A percentile compares a stretch with the other conserved stretches of the same genome.
These are phyloP conservation scores for Amphipyra tragopoginis DNA, from an alignment of 2,888 invertebrate genomes.

Conservation along the genomic window DNA sequence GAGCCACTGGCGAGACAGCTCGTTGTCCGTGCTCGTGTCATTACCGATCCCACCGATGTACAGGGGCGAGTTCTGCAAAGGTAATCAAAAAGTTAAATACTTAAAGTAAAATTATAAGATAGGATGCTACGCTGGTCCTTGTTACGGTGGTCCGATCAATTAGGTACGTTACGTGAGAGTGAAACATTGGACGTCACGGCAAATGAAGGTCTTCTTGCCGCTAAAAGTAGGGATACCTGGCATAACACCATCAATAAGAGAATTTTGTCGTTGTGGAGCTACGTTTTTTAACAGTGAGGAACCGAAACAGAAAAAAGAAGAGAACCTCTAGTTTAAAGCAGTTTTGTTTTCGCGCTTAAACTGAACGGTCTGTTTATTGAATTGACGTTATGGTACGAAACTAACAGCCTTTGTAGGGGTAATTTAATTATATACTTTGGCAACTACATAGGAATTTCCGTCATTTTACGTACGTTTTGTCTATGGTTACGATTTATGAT, in stretches of 20 bases:
- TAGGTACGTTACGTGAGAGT: no score
- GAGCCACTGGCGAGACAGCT: conserved; percentile 97
- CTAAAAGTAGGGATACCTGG: no score
- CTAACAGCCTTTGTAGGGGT: conserved; percentile 3
- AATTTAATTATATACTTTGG: conserved; percentile 7
- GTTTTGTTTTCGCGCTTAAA: no score
- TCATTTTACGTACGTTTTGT: conserved; percentile 10
- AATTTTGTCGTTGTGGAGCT: no score
- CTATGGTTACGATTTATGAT: conserved; percentile 22
- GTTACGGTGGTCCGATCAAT: no score
- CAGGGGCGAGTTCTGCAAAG: conserved; percentile 96
- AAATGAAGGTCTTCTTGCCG: no score
- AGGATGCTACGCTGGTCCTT: no score
- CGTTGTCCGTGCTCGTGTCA: conserved; percentile 93
- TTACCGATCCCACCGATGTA: conserved; percentile 92
- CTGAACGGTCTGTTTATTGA: background rate
- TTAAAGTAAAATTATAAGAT: no score
- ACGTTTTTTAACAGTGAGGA: no score
- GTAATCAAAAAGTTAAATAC: background rate
- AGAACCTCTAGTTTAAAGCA: background rate
- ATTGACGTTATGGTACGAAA: background rate
- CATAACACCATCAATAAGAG: no score
- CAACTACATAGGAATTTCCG: conserved; percentile 9
- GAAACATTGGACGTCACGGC: no score
- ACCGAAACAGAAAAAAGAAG: no score